Conservation (phyloP, 2,113 vertebrate species). For the Oryzias javanicus region DNA sequence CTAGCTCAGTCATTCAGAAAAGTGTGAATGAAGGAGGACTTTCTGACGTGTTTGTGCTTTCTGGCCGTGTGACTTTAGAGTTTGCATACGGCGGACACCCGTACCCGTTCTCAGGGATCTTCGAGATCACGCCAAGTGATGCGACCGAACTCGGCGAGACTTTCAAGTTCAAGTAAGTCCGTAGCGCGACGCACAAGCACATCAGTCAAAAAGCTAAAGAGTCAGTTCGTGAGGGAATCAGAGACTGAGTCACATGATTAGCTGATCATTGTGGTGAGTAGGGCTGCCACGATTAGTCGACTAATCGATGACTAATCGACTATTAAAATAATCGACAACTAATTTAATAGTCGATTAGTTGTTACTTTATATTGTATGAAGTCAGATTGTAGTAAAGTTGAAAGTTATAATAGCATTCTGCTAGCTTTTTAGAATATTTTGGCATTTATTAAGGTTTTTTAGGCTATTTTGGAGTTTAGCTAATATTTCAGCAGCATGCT, state of each 20-base stretch:
- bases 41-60: neutral
- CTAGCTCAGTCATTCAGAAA: neutral
- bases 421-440: no score
- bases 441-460: no score
- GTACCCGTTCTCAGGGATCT: slow-evolving; percentile 98
- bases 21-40: neutral
- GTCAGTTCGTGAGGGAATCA: neutral
- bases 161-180: slow-evolving; percentile 97
- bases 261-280: slow-evolving; percentile 1
- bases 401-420: no score
- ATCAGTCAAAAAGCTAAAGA: neutral
- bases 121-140: slow-evolving; percentile 96
- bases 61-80: slow-evolving; percentile 74
- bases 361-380: no score
- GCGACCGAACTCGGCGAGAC: slow-evolving; percentile 96
- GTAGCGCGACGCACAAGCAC: neutral
- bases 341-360: no score
- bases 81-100: slow-evolving; percentile 99
- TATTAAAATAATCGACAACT: no score
- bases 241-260: neutral
- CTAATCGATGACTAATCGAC: no score
- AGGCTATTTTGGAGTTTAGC: no score
- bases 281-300: no score
- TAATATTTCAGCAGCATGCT: no score
- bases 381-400: no score